Evolutionary conservation across 2,888 invertebrate species (phyloP).

Genomic region (Matsumyia berberina): DNA sequence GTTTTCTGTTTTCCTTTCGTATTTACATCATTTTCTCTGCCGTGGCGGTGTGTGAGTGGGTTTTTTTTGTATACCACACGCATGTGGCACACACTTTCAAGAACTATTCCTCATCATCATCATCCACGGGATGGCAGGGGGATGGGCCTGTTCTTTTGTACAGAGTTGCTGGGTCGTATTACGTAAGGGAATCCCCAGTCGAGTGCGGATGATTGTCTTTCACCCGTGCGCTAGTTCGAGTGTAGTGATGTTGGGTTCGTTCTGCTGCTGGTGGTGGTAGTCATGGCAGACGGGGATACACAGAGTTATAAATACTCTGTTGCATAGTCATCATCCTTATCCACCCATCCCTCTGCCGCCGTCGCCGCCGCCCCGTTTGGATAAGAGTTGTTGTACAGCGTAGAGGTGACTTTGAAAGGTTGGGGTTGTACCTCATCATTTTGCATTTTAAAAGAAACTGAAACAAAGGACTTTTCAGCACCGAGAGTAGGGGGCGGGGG

Average conservation of each 20-base stretch:
- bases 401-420: slow-evolving; percentile 28
- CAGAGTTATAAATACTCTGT: slow-evolving; percentile 60
- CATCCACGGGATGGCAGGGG: slow-evolving; percentile 17
- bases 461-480: slow-evolving; percentile 63
- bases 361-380: slow-evolving; percentile 6
- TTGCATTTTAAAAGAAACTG: slow-evolving; percentile 35
- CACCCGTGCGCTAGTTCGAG: slow-evolving; percentile 40
- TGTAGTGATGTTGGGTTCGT: slow-evolving; percentile 16
- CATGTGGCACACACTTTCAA: slow-evolving; percentile 42
- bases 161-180: slow-evolving; percentile 56
- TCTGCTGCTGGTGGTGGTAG: slow-evolving; percentile 13
- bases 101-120: slow-evolving; percentile 20
- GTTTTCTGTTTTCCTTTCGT: slow-evolving; percentile 58
- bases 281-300: slow-evolving; percentile 51
- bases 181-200: slow-evolving; percentile 76
- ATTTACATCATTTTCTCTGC: slow-evolving; percentile 47
- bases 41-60: neutral
- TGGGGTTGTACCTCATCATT: slow-evolving; percentile 57
- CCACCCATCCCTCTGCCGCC: no score
- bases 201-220: slow-evolving; percentile 67
- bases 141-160: slow-evolving; percentile 17
- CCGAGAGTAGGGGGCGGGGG: neutral
- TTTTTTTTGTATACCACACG: slow-evolving; percentile 35
- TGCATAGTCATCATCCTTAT: slow-evolving; percentile 53
- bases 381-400: slow-evolving; percentile 7